phyloP scores from a whole-genome alignment of 1,140 invertebrate species.

The Zaprionus camerounensis region DNA sequence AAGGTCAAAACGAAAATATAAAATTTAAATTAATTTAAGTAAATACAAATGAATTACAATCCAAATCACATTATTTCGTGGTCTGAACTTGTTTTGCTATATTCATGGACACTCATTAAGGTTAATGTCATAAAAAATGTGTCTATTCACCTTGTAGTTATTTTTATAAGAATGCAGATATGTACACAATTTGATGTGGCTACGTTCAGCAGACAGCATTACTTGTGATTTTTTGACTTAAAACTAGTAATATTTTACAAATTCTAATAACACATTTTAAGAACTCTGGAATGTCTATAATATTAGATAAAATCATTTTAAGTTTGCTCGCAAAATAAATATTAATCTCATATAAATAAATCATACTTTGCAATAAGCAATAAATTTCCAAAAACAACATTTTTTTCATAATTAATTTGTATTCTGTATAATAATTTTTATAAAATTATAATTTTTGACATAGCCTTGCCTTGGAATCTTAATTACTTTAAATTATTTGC shows the following conservation, averaged over 20 bases:
- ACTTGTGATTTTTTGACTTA: neutral
- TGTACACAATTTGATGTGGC: conserved; percentile 7
- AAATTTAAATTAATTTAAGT: neutral
- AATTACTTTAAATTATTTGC: neutral
- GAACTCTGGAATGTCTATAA: neutral
- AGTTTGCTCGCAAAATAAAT: neutral
- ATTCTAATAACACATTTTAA: neutral
- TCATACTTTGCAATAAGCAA: too few relatives aligned
- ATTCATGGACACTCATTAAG: conserved; percentile 70
- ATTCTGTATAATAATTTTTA: neutral
- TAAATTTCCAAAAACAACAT: too few relatives aligned
- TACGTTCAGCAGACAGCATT: conserved; percentile 2
- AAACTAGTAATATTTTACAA: neutral
- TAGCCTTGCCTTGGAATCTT: neutral
- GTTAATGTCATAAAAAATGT: conserved; percentile 72
- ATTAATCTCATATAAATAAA: too few relatives aligned
- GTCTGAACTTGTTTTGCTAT: conserved; percentile 30
- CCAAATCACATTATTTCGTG: neutral
- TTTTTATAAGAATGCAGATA: conserved; percentile 49
- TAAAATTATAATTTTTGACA: conserved; percentile 22
- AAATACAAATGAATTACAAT: neutral
- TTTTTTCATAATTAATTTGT: too few relatives aligned
- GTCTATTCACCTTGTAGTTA: conserved; percentile 50
- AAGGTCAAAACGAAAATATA: neutral
- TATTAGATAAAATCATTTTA: neutral